Evolutionary conservation across 2,797 vertebrate genomes (phyloP), one percentile per base, ranked within the genome.

Genomic region (Hippopotamyrus pictus): DNA sequence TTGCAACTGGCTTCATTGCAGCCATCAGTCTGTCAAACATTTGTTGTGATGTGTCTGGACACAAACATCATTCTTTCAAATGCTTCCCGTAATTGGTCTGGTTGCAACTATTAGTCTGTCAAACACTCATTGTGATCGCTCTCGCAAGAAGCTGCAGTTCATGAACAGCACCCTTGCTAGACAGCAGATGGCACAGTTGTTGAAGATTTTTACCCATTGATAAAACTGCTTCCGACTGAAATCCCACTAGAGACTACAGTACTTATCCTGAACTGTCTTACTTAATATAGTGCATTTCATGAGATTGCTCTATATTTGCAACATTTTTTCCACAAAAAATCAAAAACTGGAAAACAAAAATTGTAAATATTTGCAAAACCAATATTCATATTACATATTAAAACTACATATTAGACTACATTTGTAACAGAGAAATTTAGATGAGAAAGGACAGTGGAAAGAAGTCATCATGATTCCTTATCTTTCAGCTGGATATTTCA

Each of bases 31-130:
- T 11, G 76, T 82, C 37, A 46, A 9, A 46, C 17, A 46, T 82
- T 46, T 82, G 37, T 82, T 22, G 76, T 46, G 19, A 2, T 8
- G 37, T n/a, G 37, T n/a, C 76, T 46, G 76, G 41, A 19, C 41
- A n/a, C 41, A 46, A 82, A 44, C 76, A 82, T 82, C 76, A 82
- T 82, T 82, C 41, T 82, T 82, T 46, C 76, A 82, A 46, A 82
- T 46, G 41, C 17, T 82, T 82, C 76, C 76, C 17, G 7, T 82
- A 41, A 82, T 19, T 19, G 41, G 41, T 44, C 73, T 44, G 37
- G 17, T 82, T 8, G 1, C 19, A 79, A 46, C 76, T 44, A 82
- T 82, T 46, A 46, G 76, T 82, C 41, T 82, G 76, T 82, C 69
- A 73, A 37, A 73, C 1, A 5, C 69, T 73, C 69, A 41, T 37